phyloP scores from a whole-genome alignment of 1,140 invertebrate species.

The Acromyrmex heyeri region DNA sequence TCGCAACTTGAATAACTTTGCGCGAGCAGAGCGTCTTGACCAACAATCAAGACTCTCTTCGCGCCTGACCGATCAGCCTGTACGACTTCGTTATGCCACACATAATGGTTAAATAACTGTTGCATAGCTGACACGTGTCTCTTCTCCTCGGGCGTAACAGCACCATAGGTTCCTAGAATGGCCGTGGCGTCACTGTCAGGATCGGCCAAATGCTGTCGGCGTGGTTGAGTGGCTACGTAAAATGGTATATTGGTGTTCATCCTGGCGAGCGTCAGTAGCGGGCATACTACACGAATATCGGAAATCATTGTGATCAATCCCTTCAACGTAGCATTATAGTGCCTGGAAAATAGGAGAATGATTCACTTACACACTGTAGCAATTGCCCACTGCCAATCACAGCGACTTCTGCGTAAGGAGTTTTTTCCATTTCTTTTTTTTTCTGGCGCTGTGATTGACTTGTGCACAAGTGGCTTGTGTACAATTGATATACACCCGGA shows the following conservation, averaged over 20 bases:
- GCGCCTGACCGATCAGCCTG: slow-evolving; percentile 86
- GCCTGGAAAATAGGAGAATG: slow-evolving; percentile 75
- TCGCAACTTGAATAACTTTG: slow-evolving; percentile 91
- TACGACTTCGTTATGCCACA: slow-evolving; percentile 90
- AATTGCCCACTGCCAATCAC: too few relatives aligned
- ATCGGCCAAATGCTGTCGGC: slow-evolving; percentile 88
- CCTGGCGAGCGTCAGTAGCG: slow-evolving; percentile 89
- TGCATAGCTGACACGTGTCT: slow-evolving; percentile 93
- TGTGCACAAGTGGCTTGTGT: too few relatives aligned
- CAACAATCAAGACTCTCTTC: slow-evolving; percentile 89
- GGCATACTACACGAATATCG: slow-evolving; percentile 93
- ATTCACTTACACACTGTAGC: too few relatives aligned
- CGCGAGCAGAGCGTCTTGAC: slow-evolving; percentile 89
- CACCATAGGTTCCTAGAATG: slow-evolving; percentile 92
- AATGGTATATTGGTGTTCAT: slow-evolving; percentile 89
- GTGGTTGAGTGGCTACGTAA: slow-evolving; percentile 90
- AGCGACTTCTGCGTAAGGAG: too few relatives aligned
- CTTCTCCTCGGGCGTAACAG: slow-evolving; percentile 90
- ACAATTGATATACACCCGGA: slow-evolving; percentile 68
- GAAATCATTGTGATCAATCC: slow-evolving; percentile 91
- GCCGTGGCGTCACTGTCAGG: slow-evolving; percentile 91
- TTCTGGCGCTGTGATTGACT: too few relatives aligned
- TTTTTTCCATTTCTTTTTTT: too few relatives aligned
- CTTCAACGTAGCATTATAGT: slow-evolving; percentile 90
- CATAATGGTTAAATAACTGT: slow-evolving; percentile 93